Base-by-base conservation (phyloP, 2,888 invertebrate species). In the Apeira syringaria region DNA sequence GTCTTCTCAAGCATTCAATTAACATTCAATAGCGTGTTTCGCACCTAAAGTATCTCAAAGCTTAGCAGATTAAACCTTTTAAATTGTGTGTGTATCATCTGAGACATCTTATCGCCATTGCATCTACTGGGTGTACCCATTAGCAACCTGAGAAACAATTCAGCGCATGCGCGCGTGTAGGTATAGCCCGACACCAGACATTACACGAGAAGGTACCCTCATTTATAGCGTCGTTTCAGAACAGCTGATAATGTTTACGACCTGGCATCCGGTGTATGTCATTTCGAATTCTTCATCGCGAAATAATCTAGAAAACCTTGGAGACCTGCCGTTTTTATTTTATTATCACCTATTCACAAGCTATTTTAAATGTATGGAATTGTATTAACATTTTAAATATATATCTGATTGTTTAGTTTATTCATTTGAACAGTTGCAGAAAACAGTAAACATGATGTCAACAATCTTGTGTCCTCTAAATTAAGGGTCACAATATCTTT, bases 91-190 rank as follows among this genome's bases (percentile, higher is more conserved):
- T 27, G 15, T 3, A 38, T 18, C 44, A 34, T 44, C 17, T 38
- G 38, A 44, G 31, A 27, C 32, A 9, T 36, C 36, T 31, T 10
- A 27, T 27, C 27, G 8, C 1, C 24, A 8, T 8, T 12, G 24
- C 7, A 38, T 24, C 15, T 28, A 15, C 20, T 20, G 20, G 9
- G 20, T 7, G 9, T 30, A 9, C 29, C 28, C 35, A 47, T 51
- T 50, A 48, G 53, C 32, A 54, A 53, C 44, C 9, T 18, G 52
- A 54, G 43, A 25, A 49, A 5, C 32, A 46, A 65, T 56, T 47
- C 47, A 33, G 54, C 66, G 79, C 81, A 81, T 81, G 83, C 72
- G 81, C 74, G 54, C 66, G 79, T 81, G 80, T 81, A 83, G 71
- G 81, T 74, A 53, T 60, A 47, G 78, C 56, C 53, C 46, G 74